Conservation (phyloP, 2,797 vertebrate species). For the Ciconia nigra region DNA sequence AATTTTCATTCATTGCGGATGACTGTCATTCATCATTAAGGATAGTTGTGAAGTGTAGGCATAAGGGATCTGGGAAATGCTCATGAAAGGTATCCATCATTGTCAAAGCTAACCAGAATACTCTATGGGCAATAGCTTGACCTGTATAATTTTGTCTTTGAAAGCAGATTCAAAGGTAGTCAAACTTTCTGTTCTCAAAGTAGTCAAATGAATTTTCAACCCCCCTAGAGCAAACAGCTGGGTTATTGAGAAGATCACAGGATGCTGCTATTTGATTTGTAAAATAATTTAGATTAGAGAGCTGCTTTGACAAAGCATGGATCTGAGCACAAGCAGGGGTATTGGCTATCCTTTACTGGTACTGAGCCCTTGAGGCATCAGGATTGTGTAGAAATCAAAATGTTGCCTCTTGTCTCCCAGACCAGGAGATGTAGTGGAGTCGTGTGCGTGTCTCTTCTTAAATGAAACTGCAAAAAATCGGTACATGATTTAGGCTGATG, state of each 20-base stretch:
- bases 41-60: not conserved
- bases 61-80: conserved; percentile 14
- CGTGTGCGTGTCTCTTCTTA: not conserved
- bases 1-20: conserved; percentile 24
- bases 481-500: not conserved
- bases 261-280: not conserved
- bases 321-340: not conserved
- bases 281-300: not conserved
- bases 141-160: conserved; percentile 47
- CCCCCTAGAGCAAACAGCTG: not conserved
- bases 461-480: not conserved
- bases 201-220: conserved; percentile 7
- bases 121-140: conserved; percentile 1
- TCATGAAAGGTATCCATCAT: conserved; percentile 48
- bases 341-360: not conserved
- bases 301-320: not conserved
- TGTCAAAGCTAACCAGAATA: conserved; percentile 36
- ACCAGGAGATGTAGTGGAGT: not conserved
- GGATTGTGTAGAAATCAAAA: not conserved
- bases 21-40: conserved; percentile 57
- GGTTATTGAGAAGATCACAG: conserved; percentile 16
- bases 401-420: not conserved
- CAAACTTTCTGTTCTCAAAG: conserved; percentile 34
- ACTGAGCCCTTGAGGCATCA: not conserved
- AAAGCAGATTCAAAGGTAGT: conserved; percentile 47